These are phyloP conservation scores for Tinamus guttatus DNA, from an alignment of 2,113 vertebrate genomes.

Conservation along the genomic window DNA sequence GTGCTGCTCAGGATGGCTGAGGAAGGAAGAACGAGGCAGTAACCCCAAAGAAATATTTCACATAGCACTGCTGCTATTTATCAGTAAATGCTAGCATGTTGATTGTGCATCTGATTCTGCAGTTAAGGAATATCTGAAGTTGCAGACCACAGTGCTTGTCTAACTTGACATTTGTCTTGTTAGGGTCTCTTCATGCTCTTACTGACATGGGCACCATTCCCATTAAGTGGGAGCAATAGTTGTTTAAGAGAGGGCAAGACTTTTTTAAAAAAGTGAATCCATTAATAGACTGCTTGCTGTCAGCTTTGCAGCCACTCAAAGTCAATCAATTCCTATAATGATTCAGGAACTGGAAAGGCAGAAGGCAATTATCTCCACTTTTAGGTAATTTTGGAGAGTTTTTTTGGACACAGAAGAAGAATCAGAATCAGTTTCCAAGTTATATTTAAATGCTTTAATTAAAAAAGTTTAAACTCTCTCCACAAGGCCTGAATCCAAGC, in stretches of 20 bases:
- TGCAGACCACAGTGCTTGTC: not conserved
- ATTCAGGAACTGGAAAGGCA: conserved; percentile 18
- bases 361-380: conserved; percentile 40
- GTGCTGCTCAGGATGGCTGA: not conserved
- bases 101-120: not conserved
- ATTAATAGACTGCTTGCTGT: not conserved
- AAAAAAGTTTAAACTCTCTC: not conserved
- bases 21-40: not conserved
- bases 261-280: not conserved
- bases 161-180: conserved; percentile 1
- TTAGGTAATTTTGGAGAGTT: not conserved
- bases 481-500: fast-evolving
- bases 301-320: conserved; percentile 23
- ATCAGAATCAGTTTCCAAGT: not conserved
- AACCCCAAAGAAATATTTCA: too few species aligned
- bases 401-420: not conserved
- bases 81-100: not conserved
- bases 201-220: not conserved
- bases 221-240: not conserved
- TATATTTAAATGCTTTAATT: not conserved
- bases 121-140: not conserved
- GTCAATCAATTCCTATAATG: conserved; percentile 28
- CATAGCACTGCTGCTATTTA: not conserved
- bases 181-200: not conserved
- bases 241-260: conserved; percentile 6